Base-by-base conservation (phyloP, 2,888 invertebrate genomes). In the Seladonia tumulorum region DNA sequence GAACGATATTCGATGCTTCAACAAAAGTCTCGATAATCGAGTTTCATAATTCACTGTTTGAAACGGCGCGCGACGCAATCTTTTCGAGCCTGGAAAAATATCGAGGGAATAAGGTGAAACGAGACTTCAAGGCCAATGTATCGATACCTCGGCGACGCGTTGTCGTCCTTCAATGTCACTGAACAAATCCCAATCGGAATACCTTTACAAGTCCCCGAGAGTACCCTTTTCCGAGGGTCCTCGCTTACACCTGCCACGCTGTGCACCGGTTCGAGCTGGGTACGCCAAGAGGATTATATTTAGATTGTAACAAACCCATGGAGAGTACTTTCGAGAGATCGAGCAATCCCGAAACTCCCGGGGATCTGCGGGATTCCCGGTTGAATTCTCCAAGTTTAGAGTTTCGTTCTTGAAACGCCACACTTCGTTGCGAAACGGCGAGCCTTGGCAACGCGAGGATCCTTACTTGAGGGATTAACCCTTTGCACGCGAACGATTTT, bases 161-260 rank as follows among this genome's bases (percentile, higher is more conserved):
- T 45, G 42, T 29, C 45, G 57, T 70, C 57, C 68, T 70, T 76
- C 53, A 29, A 16, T 18, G 70, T 53, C 12, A 76, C 68, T 7
- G 42, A 10, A 39, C 71, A 63, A 71, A 72, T 77, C 71, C 81
- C 81, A 47, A 22, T 74, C 47, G 39, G 29, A 70, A 82, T 79
- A 70, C 57, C 25, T 47, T 25, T 74, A 66, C 60, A 75, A 60
- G 22, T 80, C 60, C 66, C 47, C 42, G 25, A 60, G 45, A 60
- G 45, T 72, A 49, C 47, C 63, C 39, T 78, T 63, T 78, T 66
- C 79, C 53, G 14, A 53, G 29, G 57, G 16, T 74, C 7, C n/a
- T 25, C 35, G 68, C 79, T 68, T 68, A 79, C 53, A 73, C 63
- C 57, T 49, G 73, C 53, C 68, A 57, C 73, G 49, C 29, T 53